A percentile compares a stretch with the other conserved stretches of the same genome.
These are phyloP conservation scores for Porites lobata DNA, from an alignment of 92 coral and sea anemone genomes.

Conservation along the genomic window DNA sequence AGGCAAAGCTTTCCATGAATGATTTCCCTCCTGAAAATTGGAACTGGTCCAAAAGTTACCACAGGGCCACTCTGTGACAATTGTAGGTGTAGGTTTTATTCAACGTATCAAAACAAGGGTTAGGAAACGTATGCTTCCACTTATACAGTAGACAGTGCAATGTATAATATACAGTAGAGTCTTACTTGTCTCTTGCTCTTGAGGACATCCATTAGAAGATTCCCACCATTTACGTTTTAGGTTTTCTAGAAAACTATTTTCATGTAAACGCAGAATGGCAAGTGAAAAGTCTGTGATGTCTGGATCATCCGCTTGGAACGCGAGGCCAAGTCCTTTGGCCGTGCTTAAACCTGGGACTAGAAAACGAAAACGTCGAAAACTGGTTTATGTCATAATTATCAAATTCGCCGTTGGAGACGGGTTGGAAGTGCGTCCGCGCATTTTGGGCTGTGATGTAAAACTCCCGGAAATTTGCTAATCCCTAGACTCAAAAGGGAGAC, in stretches of 20 bases:
- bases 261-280: constrained; percentile 75
- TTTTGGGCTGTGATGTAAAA: too few species aligned
- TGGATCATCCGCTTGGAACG: constrained; percentile 71
- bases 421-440: too few species aligned
- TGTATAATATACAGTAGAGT: neutral
- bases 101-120: neutral
- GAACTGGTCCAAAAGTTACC: too few species aligned
- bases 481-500: neutral
- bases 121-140: neutral
- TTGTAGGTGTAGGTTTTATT: too few species aligned
- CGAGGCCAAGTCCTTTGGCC: constrained; percentile 77
- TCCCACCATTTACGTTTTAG: constrained; percentile 84
- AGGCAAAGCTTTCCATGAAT: too few species aligned
- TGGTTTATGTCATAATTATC: too few species aligned
- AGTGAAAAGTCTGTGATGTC: constrained; percentile 61
- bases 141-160: too few species aligned
- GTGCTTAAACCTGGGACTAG: constrained; percentile 56
- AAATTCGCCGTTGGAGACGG: too few species aligned
- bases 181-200: constrained; percentile 45
- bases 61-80: too few species aligned
- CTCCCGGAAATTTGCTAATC: too few species aligned
- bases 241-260: constrained; percentile 65
- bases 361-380: neutral
- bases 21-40: too few species aligned
- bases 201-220: constrained; percentile 52